Evolutionary conservation across 1,140 invertebrate species (phyloP), one percentile per base, ranked within the genome.

Genomic region (Drosophila kurseongensis): DNA sequence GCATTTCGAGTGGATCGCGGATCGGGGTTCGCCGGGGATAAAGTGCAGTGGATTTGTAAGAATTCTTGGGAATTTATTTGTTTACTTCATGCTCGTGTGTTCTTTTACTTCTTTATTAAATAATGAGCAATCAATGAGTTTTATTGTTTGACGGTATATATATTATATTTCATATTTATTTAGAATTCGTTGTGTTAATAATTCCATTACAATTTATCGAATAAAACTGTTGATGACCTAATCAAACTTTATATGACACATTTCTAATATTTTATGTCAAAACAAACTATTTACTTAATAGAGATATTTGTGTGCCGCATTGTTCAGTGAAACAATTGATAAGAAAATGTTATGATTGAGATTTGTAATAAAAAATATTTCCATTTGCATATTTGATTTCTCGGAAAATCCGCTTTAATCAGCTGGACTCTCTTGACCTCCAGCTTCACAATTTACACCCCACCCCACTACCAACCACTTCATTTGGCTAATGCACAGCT

Each of bases 401-500:
- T 32, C n/a, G 48, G 36, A 41, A 67, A 42, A 50, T 3, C 60
- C 42, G 29, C 27, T 68, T 14, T 36, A 36, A 68, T 68, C 66
- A 68, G 66, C 38, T 68, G 14, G 32, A 66, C 48, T 68, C 66
- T 45, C 35, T 40, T 40, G 40, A 67, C 60, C 44, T 38, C 36
- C 32, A 50, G 38, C 27, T 41, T 36, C 36, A 14, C 27, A 32
- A 16, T 35, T 12, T 27, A 5, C n/a, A 32, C n/a, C 10, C 0
- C 18, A 32, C n/a, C 10, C 1, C 18, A 2, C 7, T 16, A 12
- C 47, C 27, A 36, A 23, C 35, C 47, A 14, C 38, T 68, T 77
- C 62, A 77, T 77, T 75, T 77, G 55, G 48, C 63, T 68, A 76
- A 76, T 76, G 72, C 54, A 75, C 38, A 54, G 35, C 54, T 51